These are phyloP conservation scores for Xiphophorus hellerii DNA, from an alignment of 2,113 vertebrate species.

Conservation along the genomic window DNA sequence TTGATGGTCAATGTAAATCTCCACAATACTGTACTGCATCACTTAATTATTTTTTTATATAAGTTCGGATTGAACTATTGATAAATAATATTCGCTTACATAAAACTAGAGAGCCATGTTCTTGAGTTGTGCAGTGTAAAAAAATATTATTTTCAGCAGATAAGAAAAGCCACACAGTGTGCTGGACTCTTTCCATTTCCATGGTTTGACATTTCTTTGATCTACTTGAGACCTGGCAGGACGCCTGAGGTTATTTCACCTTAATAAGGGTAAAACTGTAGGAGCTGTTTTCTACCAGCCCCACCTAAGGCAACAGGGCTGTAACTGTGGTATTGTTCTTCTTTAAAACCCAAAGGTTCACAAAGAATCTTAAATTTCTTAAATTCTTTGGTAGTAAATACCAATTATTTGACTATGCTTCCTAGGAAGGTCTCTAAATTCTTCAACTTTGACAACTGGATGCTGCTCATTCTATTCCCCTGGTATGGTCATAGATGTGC, in stretches of 20 bases:
- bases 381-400: conserved; percentile 23
- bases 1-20: conserved; percentile 5
- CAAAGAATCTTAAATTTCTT: conserved; percentile 11
- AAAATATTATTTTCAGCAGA: conserved; percentile 8
- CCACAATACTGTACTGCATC: conserved; percentile 3
- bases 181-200: conserved; percentile 18
- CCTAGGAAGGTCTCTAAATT: conserved; percentile 15
- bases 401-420: conserved; percentile 9
- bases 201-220: conserved; percentile 21
- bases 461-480: conserved; percentile 3
- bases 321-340: background rate
- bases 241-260: conserved; percentile 34
- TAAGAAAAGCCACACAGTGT: conserved; percentile 14
- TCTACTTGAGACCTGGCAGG: conserved; percentile 36
- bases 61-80: background rate
- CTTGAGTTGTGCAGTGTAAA: conserved; percentile 10
- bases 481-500: conserved; percentile 5
- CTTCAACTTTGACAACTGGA: conserved; percentile 19
- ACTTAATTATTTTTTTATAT: background rate
- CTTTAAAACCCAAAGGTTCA: conserved; percentile 12
- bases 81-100: background rate
- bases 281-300: conserved; percentile 16
- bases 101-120: background rate
- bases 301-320: conserved; percentile 3
- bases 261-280: conserved; percentile 33